These are phyloP conservation scores for Melipona beecheii DNA, from an alignment of 2,888 invertebrate genomes.

Conservation along the genomic window DNA sequence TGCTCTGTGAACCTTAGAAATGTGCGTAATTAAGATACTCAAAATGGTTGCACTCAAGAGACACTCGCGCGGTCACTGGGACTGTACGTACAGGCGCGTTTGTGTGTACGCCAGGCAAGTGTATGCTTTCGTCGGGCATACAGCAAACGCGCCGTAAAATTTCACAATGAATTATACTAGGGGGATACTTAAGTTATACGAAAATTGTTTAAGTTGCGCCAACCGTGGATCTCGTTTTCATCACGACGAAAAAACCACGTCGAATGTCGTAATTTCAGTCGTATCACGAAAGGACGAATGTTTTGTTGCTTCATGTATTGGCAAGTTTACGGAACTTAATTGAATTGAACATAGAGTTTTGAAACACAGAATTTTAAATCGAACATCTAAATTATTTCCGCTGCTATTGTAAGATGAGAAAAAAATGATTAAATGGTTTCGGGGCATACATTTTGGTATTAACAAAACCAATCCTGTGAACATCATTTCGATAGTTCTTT, in stretches of 20 bases:
- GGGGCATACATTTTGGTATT: no score
- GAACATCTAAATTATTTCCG: no score
- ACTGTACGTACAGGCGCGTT: slow-evolving; percentile 7
- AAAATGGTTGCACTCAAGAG: slow-evolving; percentile 45
- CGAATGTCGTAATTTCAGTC: neutral
- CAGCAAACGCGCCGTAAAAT: slow-evolving; percentile 35
- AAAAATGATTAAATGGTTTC: no score
- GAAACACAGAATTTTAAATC: no score
- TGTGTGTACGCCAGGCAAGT: neutral
- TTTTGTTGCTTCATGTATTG: neutral
- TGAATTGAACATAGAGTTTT: neutral
- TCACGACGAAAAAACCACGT: neutral
- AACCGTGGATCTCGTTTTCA: slow-evolving; percentile 18
- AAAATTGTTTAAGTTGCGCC: slow-evolving; percentile 5
- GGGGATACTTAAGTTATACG: slow-evolving; percentile 1
- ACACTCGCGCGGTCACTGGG: slow-evolving; percentile 45
- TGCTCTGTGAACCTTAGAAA: slow-evolving; percentile 44
- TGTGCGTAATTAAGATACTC: slow-evolving; percentile 65
- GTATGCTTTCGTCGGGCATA: slow-evolving; percentile 6
- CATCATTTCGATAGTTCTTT: no score
- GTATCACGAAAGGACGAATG: neutral
- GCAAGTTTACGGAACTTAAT: neutral
- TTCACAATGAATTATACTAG: slow-evolving; percentile 33
- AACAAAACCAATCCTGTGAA: no score
- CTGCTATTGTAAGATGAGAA: no score